Conservation (phyloP, 2,797 vertebrate species). For the Halcyon badia region DNA sequence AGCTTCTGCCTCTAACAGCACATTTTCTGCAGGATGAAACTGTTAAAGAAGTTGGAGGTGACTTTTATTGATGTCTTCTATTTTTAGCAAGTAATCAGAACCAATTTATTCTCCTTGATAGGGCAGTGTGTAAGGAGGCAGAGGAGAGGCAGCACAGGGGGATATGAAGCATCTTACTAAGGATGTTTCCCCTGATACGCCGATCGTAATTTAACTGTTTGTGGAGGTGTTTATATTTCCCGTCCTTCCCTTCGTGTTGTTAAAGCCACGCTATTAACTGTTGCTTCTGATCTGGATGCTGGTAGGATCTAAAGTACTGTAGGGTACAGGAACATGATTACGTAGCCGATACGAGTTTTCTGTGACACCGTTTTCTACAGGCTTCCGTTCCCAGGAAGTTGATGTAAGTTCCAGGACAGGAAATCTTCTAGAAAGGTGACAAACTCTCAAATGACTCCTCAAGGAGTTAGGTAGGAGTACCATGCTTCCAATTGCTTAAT, state of each 20-base stretch:
- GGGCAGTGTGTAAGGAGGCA: background rate
- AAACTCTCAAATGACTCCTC: background rate
- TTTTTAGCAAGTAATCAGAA: constrained; percentile 49
- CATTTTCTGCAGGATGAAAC: background rate
- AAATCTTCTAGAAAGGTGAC: background rate
- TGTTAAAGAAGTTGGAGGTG: background rate
- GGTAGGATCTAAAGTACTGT: background rate
- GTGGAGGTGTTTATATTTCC: background rate
- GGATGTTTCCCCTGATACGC: background rate
- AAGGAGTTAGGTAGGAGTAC: background rate
- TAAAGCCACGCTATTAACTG: background rate
- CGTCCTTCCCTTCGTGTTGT: background rate
- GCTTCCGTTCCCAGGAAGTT: background rate
- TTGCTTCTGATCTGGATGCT: background rate
- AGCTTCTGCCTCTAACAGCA: background rate
- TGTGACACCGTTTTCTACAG: background rate
- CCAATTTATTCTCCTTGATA: constrained; percentile 35
- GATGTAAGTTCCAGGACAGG: background rate
- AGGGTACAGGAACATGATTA: background rate
- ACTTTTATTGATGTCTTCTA: constrained; percentile 41
- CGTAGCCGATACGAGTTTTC: background rate
- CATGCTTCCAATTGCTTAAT: background rate
- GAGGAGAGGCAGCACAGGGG: background rate
- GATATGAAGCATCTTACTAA: background rate
- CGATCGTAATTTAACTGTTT: background rate